Conservation (phyloP, 1,140 invertebrate genomes). For the Drosophila trapezifrons region DNA sequence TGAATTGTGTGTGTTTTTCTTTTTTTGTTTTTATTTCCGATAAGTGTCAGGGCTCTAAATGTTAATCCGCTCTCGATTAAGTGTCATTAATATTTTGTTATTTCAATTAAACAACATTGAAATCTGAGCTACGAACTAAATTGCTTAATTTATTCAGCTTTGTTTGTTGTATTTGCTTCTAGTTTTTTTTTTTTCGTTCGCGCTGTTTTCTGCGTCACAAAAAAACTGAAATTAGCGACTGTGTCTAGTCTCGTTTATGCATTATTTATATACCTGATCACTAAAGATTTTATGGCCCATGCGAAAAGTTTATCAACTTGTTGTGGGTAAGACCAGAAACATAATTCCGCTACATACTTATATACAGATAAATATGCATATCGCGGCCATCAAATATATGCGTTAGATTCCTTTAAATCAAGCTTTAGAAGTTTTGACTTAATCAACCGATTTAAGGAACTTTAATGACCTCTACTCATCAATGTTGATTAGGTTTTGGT, state of each 20-base stretch:
- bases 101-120: slow-evolving; percentile 62
- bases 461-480: not conserved
- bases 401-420: slow-evolving; percentile 27
- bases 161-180: slow-evolving; percentile 11
- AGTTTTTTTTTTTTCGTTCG: slow-evolving; percentile 3
- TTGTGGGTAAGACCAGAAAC: slow-evolving; percentile 44
- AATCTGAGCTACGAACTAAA: slow-evolving; percentile 44
- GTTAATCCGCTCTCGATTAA: slow-evolving; percentile 52
- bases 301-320: slow-evolving; percentile 51
- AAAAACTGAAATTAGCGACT: slow-evolving; percentile 55
- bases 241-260: slow-evolving; percentile 61
- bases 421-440: slow-evolving; percentile 9
- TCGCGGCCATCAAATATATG: slow-evolving; percentile 11
- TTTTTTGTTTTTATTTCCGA: slow-evolving; percentile 1
- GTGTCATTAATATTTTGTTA: slow-evolving; percentile 52
- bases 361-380: slow-evolving; percentile 39
- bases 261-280: slow-evolving; percentile 57
- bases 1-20: slow-evolving; percentile 2
- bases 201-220: slow-evolving; percentile 25
- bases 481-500: not conserved
- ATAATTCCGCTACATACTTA: slow-evolving; percentile 33
- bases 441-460: slow-evolving; percentile 13
- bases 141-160: slow-evolving; percentile 60
- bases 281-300: slow-evolving; percentile 43
- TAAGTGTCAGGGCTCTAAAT: slow-evolving; percentile 31